Conservation (phyloP, 2,888 invertebrate genomes). For the Tipula helvola region DNA sequence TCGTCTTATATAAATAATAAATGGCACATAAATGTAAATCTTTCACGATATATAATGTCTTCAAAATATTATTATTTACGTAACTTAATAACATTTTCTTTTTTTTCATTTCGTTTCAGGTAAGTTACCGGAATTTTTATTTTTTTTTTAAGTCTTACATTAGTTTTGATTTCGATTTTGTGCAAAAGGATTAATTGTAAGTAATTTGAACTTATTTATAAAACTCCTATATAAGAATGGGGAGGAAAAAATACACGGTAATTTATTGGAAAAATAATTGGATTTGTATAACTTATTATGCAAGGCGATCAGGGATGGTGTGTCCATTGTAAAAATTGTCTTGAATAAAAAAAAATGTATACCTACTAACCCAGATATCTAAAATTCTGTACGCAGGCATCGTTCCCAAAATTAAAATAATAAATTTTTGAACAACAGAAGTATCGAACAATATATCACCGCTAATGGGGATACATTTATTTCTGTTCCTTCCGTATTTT, state of each 20-base stretch:
- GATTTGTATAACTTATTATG: not conserved
- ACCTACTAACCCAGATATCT: not conserved
- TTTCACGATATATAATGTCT: not conserved
- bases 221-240: not conserved
- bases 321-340: not conserved
- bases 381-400: not conserved
- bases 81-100: not conserved
- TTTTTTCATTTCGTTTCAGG: not conserved
- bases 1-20: not conserved
- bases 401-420: not conserved
- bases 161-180: not conserved
- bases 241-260: not conserved
- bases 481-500: not conserved
- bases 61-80: not conserved
- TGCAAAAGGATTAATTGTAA: not conserved
- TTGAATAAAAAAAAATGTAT: not conserved
- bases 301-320: not conserved
- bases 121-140: not conserved
- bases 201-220: not conserved
- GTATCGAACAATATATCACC: not conserved
- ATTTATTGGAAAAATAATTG: not conserved
- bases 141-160: not conserved
- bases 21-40: not conserved
- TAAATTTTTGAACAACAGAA: not conserved
- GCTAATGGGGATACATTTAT: not conserved